Conservation (phyloP, 2,888 invertebrate genomes). For the Dolomedes plantarius region DNA sequence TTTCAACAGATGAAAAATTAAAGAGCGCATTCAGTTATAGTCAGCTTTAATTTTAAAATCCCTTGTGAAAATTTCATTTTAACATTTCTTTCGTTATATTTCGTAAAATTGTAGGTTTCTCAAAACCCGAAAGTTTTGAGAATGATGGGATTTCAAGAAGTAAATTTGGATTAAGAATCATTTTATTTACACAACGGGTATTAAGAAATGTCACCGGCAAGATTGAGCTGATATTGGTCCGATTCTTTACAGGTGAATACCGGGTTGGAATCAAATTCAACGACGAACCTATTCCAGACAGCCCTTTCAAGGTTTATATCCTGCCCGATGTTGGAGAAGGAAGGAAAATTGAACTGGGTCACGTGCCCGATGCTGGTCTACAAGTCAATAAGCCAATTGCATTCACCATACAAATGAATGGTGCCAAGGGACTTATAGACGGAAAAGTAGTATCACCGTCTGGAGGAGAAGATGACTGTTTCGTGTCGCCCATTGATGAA, state of each 20-base stretch:
- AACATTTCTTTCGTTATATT: no score
- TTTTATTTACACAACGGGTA: no score
- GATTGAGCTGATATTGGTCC: no score
- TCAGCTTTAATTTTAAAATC: no score
- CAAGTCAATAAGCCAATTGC: slow-evolving; percentile 91
- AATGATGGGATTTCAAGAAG: no score
- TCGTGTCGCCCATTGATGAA: slow-evolving; percentile 95
- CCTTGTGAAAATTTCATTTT: no score
- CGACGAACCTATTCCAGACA: slow-evolving; percentile 99
- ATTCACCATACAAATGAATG: slow-evolving; percentile 96
- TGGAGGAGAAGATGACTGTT: slow-evolving; percentile 96
- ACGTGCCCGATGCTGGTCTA: slow-evolving; percentile 86
- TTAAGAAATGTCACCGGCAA: no score
- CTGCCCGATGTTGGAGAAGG: slow-evolving; percentile 95
- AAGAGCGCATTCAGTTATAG: no score
- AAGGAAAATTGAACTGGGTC: slow-evolving; percentile 91
- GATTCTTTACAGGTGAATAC: slow-evolving; percentile 88
- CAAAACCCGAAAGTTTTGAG: no score
- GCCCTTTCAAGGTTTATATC: slow-evolving; percentile 96
- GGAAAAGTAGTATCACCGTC: slow-evolving; percentile 84
- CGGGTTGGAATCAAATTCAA: slow-evolving; percentile 98
- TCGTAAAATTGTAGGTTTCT: no score
- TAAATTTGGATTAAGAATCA: no score
- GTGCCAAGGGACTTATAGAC: slow-evolving; percentile 86
- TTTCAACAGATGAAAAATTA: no score